These are phyloP conservation scores for Hypena proboscidalis DNA, from an alignment of 2,888 invertebrate genomes.

Conservation along the genomic window DNA sequence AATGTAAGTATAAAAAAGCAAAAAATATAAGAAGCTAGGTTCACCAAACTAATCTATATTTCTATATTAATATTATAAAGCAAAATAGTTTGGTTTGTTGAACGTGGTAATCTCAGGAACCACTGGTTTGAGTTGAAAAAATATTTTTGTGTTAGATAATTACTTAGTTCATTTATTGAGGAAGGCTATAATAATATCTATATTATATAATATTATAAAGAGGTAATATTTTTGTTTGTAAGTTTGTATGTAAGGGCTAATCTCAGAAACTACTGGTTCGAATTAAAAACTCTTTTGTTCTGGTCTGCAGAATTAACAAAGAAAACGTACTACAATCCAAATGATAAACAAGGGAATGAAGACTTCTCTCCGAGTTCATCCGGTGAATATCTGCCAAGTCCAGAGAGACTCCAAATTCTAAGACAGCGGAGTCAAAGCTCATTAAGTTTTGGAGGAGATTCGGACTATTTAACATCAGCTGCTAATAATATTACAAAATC, in stretches of 20 bases:
- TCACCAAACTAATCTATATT: too few relatives aligned
- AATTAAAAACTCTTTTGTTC: constrained; percentile 3
- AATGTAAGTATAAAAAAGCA: too few relatives aligned
- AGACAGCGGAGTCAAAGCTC: neutral
- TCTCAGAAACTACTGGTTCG: constrained; percentile 4
- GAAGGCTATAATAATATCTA: too few relatives aligned
- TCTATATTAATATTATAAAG: too few relatives aligned
- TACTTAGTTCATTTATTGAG: too few relatives aligned
- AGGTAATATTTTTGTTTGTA: constrained; percentile 4
- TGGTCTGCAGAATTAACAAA: constrained; percentile 4
- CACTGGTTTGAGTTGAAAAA: too few relatives aligned
- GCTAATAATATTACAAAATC: constrained; percentile 4
- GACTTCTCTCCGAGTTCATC: neutral
- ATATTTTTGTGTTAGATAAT: too few relatives aligned
- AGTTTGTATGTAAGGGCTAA: constrained; percentile 4
- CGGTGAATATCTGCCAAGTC: neutral
- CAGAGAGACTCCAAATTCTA: neutral
- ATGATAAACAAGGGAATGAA: neutral
- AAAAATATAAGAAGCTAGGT: too few relatives aligned
- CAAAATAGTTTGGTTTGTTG: too few relatives aligned
- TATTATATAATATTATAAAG: constrained; percentile 1
- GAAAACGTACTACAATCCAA: constrained; percentile 4
- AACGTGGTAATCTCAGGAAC: too few relatives aligned
- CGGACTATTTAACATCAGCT: neutral
- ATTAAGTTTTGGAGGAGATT: neutral